Evolutionary conservation across 2,797 vertebrate genomes (phyloP).

Genomic region (Antennarius maculatus): DNA sequence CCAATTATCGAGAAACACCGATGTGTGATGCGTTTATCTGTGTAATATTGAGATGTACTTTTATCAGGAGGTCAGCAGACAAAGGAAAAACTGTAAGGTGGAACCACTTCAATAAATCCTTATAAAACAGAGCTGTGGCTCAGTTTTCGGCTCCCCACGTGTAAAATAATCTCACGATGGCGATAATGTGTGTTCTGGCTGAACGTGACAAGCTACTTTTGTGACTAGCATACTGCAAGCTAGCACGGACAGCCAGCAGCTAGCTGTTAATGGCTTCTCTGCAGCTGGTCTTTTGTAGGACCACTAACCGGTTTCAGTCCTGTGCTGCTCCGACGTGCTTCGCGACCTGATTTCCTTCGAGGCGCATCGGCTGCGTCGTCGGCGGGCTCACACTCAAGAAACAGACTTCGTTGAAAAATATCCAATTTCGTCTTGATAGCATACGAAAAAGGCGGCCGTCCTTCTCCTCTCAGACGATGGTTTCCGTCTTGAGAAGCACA

Average conservation of each 20-base stretch:
- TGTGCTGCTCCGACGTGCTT: slow-evolving; percentile 8
- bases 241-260: slow-evolving; percentile 29
- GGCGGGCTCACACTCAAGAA: not conserved
- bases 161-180: slow-evolving; percentile 3
- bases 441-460: slow-evolving; percentile 1
- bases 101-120: not conserved
- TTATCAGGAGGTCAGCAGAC: not conserved
- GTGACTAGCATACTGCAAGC: slow-evolving; percentile 48
- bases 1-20: not conserved
- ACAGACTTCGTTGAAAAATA: too few species aligned
- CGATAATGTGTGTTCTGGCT: not conserved
- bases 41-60: not conserved
- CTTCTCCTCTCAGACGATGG: slow-evolving; percentile 18
- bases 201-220: slow-evolving; percentile 2
- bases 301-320: slow-evolving; percentile 56
- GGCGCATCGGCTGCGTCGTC: slow-evolving; percentile 7
- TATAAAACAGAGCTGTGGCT: not conserved
- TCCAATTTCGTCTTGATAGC: not conserved
- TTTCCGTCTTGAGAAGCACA: slow-evolving; percentile 28
- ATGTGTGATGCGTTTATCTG: not conserved
- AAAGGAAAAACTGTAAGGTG: not conserved
- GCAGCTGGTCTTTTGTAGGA: slow-evolving; percentile 3
- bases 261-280: slow-evolving; percentile 41
- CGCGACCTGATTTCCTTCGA: slow-evolving; percentile 1
- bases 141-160: slow-evolving; percentile 18